Percentiles rank a stretch among this genome's conserved stretches.
Conservation (phyloP, 2,888 invertebrate species). For the Metalampra italica region DNA sequence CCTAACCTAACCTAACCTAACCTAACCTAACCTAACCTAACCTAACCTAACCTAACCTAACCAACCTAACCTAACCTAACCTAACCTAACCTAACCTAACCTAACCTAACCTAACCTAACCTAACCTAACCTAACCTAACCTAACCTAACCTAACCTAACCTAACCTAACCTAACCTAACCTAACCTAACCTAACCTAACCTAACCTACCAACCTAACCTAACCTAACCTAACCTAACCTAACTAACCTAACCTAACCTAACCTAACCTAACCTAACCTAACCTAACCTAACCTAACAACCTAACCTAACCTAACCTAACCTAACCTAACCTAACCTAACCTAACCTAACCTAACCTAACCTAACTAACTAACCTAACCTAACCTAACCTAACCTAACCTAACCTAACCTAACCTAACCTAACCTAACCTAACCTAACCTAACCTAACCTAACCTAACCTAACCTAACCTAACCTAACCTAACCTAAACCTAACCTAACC, state of each 20-base stretch:
- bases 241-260: constrained; percentile 6
- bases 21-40: constrained; percentile 17
- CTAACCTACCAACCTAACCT: constrained; percentile 1
- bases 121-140: constrained; percentile 13
- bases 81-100: constrained; percentile 11
- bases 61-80: constrained; percentile 11
- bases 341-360: constrained; percentile 15
- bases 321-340: constrained; percentile 15
- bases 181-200: constrained; percentile 16
- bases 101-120: constrained; percentile 13
- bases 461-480: constrained; percentile 18
- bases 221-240: background rate
- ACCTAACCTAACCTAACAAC: constrained; percentile 13
- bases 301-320: constrained; percentile 12
- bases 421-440: constrained; percentile 12
- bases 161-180: constrained; percentile 12
- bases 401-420: constrained; percentile 11
- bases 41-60: constrained; percentile 14
- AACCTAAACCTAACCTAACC: constrained; percentile 5
- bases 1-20: constrained; percentile 16
- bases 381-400: constrained; percentile 11
- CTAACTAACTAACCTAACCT: constrained; percentile 10
- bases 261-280: constrained; percentile 15
- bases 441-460: constrained; percentile 16
- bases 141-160: constrained; percentile 11